Conservation (phyloP, 2,888 invertebrate species). For the Tenthredo amoena region DNA sequence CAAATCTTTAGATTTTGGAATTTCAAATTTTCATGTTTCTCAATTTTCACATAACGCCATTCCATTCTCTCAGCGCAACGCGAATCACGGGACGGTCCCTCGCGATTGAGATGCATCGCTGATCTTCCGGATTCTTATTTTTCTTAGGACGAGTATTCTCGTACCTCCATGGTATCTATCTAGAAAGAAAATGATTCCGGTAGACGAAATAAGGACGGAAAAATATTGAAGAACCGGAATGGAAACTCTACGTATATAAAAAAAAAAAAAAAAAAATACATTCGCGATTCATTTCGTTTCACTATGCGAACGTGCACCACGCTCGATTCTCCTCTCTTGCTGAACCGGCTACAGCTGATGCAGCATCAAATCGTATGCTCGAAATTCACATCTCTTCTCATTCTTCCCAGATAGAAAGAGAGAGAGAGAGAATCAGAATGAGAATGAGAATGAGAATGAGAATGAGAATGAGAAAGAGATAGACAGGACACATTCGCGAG, state of each 20-base stretch:
- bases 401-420: neutral
- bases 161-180: neutral
- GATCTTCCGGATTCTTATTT: neutral
- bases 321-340: neutral
- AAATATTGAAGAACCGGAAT: neutral
- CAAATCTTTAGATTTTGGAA: too few species aligned
- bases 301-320: neutral
- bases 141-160: neutral
- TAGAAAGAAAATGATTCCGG: neutral
- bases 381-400: neutral
- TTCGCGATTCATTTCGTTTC: neutral
- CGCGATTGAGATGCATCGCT: slow-evolving; percentile 8
- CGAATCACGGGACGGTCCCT: neutral
- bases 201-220: neutral
- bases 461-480: neutral
- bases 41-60: too few species aligned
- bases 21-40: too few species aligned
- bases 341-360: neutral
- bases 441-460: neutral
- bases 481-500: neutral
- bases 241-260: neutral
- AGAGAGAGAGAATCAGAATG: neutral
- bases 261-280: neutral
- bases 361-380: neutral
- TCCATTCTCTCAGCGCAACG: too few species aligned